Percentiles rank a stretch among this genome's conserved stretches.
These are phyloP conservation scores for Bombus confusus DNA, from an alignment of 1,140 invertebrate species.

Conservation along the genomic window DNA sequence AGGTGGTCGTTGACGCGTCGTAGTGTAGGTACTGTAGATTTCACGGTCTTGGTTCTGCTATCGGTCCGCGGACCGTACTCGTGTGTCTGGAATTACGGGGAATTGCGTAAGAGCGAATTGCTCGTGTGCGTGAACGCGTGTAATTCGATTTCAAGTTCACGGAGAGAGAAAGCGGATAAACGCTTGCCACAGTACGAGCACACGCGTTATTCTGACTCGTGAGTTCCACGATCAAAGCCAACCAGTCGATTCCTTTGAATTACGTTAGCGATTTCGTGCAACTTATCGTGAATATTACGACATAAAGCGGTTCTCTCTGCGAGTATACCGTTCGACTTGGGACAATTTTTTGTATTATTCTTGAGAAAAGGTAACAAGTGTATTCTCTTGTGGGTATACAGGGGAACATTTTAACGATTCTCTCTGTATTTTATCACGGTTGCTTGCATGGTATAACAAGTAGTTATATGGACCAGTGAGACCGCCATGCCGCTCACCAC, in stretches of 20 bases:
- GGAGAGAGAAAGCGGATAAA: conserved; percentile 63
- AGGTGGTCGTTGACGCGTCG: neutral
- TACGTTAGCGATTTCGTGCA: neutral
- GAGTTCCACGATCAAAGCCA: neutral
- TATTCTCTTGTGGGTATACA: neutral
- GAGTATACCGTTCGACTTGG: neutral
- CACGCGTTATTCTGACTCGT: conserved; percentile 40
- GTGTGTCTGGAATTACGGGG: conserved; percentile 39
- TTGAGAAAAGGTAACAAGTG: neutral
- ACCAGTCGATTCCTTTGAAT: neutral
- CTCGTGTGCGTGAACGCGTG: conserved; percentile 50
- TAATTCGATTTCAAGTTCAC: conserved; percentile 69
- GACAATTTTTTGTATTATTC: neutral
- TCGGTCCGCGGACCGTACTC: conserved; percentile 14
- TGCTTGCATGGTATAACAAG: conserved; percentile 62
- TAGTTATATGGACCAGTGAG: conserved; percentile 56
- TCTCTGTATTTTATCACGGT: conserved; percentile 61
- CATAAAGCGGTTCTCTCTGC: neutral
- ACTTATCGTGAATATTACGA: neutral
- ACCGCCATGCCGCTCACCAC: conserved; percentile 36
- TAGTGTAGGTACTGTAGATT: conserved; percentile 4
- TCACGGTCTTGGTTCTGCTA: conserved; percentile 29
- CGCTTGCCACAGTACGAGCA: conserved; percentile 13
- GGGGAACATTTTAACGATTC: conserved; percentile 28
- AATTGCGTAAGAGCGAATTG: conserved; percentile 61